A percentile compares a stretch with the other conserved stretches of the same genome.
Evolutionary conservation across 2,888 invertebrate species (phyloP).

Genomic region (Cerceris ruficornis): DNA sequence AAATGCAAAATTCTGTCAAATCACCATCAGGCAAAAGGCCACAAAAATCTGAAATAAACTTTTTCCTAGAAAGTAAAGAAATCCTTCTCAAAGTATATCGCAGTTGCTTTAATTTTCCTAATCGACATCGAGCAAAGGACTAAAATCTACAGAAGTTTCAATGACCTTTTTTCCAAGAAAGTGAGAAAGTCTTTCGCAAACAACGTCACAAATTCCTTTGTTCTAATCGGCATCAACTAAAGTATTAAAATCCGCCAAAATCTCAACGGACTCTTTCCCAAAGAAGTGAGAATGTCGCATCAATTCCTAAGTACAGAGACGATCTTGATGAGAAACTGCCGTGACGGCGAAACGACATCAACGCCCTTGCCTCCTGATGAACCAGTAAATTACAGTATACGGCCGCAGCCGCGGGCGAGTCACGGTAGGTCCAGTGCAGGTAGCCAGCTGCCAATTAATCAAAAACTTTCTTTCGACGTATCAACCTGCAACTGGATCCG

Average conservation of each 20-base stretch:
- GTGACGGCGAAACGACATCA: constrained; percentile 37
- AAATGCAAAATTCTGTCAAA: no score
- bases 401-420: not conserved
- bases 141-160: no score
- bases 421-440: not conserved
- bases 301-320: not conserved
- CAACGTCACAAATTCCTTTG: no score
- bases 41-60: no score
- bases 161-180: no score
- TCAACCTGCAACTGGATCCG: not conserved
- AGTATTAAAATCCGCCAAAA: not conserved
- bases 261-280: not conserved
- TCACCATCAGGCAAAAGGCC: no score
- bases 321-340: constrained; percentile 18
- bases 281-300: not conserved
- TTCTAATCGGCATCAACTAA: no score
- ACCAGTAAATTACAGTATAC: constrained; percentile 25
- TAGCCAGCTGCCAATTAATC: constrained; percentile 27
- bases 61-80: no score
- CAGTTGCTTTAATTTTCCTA: no score
- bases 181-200: no score
- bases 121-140: no score
- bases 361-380: constrained; percentile 13
- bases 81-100: no score
- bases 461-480: constrained; percentile 6